Evolutionary conservation across 2,113 vertebrate genomes (phyloP), one percentile per base, ranked within the genome.

Genomic region (Hippocampus zosterae): DNA sequence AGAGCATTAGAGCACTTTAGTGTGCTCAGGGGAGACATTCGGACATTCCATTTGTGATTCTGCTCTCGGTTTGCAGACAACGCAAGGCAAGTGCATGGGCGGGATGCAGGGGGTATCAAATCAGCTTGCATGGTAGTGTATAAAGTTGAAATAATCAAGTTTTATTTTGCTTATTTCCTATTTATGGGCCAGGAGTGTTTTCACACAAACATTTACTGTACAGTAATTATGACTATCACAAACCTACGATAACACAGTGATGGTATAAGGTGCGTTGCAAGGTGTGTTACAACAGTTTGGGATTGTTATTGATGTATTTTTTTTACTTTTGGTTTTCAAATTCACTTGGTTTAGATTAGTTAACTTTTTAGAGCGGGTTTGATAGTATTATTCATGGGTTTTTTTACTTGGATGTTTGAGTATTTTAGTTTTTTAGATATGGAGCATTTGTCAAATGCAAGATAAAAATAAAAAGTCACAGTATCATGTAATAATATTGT

Each of bases 1-100:
- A 88, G 82, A 37, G 70, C 85, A 83, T 87, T 83, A 82, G 53
- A 85, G 68, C 50, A 53, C 70, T 77, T 55, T 72, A 76, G 44
- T 15, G n/a, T 64, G 68, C 57, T 59, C 73, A 40, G n/a, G 53
- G 57, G 66, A 76, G 61, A 61, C 53, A 53, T 65, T 29, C 68
- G 63, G 65, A 76, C 74, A 74, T 70, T 74, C 52, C 44, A 69
- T 81, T 76, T 79, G 27, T 40, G 67, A 61, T 68, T 63, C 55
- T 37, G 55, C 73, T 81, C 12, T 18, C 56, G 61, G 73, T 74
- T 75, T 77, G 44, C 67, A 75, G 71, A 69, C 80, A 2, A 4
- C 23, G 55, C 55, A 15, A 25, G 55, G 52, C n/a, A 4, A n/a
- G 52, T 27, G 25, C 23, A 13, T 8, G 11, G 55, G 55, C 16